Conservation (phyloP, 2,113 vertebrate genomes). For the Macroglossus sobrinus region DNA sequence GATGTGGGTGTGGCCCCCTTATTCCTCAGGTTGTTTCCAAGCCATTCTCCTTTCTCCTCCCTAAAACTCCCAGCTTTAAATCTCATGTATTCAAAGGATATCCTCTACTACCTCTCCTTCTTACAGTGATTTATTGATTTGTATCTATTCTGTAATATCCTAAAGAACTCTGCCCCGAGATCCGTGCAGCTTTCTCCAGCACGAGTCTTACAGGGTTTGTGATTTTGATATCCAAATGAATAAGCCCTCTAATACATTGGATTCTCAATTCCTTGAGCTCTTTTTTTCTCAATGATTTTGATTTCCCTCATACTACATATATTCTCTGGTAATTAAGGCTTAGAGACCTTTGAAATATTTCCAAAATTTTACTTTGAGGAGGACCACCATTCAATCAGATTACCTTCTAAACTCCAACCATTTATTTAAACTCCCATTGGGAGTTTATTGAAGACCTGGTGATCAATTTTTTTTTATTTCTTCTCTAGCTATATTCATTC, state of each 20-base stretch:
- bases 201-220: background rate
- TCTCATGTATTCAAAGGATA: background rate
- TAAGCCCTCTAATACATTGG: background rate
- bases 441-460: background rate
- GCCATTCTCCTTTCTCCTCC: background rate
- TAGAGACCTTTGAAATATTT: background rate
- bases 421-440: background rate
- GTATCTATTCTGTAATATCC: background rate
- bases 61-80: background rate
- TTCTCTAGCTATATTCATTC: background rate
- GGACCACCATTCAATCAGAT: background rate
- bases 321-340: background rate
- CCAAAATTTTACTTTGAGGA: background rate
- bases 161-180: background rate
- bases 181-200: background rate
- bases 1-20: background rate
- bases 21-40: background rate
- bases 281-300: background rate
- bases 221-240: background rate
- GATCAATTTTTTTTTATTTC: background rate
- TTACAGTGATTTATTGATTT: background rate
- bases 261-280: background rate
- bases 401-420: background rate
- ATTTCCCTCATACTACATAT: background rate
- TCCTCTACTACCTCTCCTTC: background rate